phyloP scores from a whole-genome alignment of 2,797 vertebrate genomes.

The Microhierax caerulescens region DNA sequence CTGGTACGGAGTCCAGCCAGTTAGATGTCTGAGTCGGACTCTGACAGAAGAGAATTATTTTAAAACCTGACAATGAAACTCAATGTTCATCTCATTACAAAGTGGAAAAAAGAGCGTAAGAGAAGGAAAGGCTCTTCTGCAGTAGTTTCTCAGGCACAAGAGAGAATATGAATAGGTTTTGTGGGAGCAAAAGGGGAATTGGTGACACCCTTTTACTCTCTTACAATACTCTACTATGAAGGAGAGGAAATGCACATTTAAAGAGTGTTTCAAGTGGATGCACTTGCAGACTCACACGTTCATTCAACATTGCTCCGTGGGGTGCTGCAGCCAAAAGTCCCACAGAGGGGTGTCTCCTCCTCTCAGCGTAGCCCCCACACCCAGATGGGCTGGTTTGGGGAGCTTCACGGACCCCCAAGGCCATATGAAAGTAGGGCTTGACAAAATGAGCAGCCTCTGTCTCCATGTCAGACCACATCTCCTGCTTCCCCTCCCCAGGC shows the following conservation, averaged over 20 bases:
- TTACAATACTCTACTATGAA: not conserved
- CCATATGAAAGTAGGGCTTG: fast-evolving
- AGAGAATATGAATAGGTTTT: not conserved
- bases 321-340: not conserved
- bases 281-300: not conserved
- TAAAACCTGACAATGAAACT: not conserved
- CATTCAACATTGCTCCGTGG: not conserved
- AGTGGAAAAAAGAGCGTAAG: not conserved
- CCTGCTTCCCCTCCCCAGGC: not conserved
- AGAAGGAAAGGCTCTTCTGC: not conserved
- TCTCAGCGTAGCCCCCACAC: not conserved
- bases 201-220: not conserved
- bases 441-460: not conserved
- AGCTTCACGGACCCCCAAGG: not conserved
- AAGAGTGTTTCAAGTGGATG: not conserved
- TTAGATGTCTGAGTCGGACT: not conserved
- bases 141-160: not conserved
- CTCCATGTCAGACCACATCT: not conserved
- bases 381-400: not conserved
- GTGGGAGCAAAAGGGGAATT: not conserved
- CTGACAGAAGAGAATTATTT: not conserved
- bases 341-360: not conserved
- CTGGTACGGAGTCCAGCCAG: not conserved
- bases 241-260: not conserved
- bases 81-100: not conserved